Base-by-base conservation (phyloP, 2,888 invertebrate species). In the Pterobdella sp. region DNA sequence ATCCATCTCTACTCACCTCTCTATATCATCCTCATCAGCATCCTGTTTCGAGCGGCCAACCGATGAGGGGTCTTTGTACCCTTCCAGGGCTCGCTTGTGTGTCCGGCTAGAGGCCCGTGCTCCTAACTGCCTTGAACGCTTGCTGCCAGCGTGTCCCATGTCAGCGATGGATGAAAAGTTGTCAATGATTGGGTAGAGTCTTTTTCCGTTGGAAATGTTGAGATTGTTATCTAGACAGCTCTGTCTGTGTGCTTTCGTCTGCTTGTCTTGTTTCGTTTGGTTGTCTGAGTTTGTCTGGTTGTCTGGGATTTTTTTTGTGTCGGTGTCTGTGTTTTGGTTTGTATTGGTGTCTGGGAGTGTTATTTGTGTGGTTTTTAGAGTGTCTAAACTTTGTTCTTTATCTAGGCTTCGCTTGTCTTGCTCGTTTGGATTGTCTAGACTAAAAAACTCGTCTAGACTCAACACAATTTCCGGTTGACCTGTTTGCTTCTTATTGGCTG, bases 121-220 rank as follows among this genome's bases (percentile, higher is more conserved):
- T 4, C 31, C 31, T 22, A 63, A 60, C 10, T 56, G 63, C 22
- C 71, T 32, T 26, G 71, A 71, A 31, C 71, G 32, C 26, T 71
- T 71, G 36, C 71, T 71, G 29, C 63, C 60, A 60, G 71, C 52
- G 60, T 71, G 71, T 49, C 71, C 71, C 71, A 71, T 71, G 32
- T 22, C 35, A 63, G 29, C 26, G 60, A n/a, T 4, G 4, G 60
- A n/a, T 56, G 60, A 56, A 56, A 18, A 3, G n/a, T 56, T 4
- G 7, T 56, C 60, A 56, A 56, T 56, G n/a, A 26, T 56, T 56
- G 60, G 26, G n/a, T 56, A 22, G 60, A 26, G n/a, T 26, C 3
- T 56, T 26, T 22, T 22, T 22, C n/a, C 3, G 60, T 22, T 18
- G 26, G n/a, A 56, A 56, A 26, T 3, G n/a, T 3, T 26, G 10